phyloP scores from a whole-genome alignment of 2,888 invertebrate genomes.

The Chrysodeixis includens region DNA sequence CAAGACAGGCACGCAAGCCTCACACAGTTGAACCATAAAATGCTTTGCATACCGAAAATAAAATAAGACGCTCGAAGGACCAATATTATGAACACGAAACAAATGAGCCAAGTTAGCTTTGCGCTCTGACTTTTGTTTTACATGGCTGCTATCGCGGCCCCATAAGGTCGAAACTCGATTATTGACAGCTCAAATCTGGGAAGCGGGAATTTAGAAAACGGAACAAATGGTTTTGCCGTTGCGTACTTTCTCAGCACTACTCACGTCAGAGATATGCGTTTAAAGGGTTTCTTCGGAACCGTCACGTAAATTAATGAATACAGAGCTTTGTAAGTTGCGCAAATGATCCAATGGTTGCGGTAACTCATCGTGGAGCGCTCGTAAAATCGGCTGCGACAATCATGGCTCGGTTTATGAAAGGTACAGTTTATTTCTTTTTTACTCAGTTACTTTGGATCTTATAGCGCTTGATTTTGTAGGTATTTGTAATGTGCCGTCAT shows the following conservation, averaged over 20 bases:
- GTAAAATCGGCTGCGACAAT: conserved; percentile 66
- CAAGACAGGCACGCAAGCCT: conserved; percentile 69
- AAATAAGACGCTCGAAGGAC: conserved; percentile 72
- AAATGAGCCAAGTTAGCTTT: conserved; percentile 69
- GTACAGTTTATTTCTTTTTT: conserved; percentile 50
- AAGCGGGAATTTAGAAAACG: conserved; percentile 51
- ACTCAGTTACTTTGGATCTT: conserved; percentile 36
- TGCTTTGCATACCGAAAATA: conserved; percentile 74
- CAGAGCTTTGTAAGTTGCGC: conserved; percentile 69
- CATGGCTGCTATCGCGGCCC: conserved; percentile 40
- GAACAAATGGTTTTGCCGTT: conserved; percentile 60
- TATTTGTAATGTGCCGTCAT: conserved; percentile 34
- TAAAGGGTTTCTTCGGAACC: conserved; percentile 76
- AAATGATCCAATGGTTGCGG: conserved; percentile 63
- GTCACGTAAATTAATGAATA: conserved; percentile 83
- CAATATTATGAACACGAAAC: conserved; percentile 71
- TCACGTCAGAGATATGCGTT: conserved; percentile 71
- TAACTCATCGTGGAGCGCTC: conserved; percentile 70
- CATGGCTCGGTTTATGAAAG: conserved; percentile 43
- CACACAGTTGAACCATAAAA: conserved; percentile 76
- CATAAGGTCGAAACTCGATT: conserved; percentile 55
- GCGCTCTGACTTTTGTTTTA: conserved; percentile 51
- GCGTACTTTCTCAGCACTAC: conserved; percentile 66
- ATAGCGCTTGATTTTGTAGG: conserved; percentile 41
- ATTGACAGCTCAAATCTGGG: conserved; percentile 24